A percentile compares a stretch with the other conserved stretches of the same genome.
phyloP scores from a whole-genome alignment of 64 coral and sea anemone species.

The Orbicella faveolata region DNA sequence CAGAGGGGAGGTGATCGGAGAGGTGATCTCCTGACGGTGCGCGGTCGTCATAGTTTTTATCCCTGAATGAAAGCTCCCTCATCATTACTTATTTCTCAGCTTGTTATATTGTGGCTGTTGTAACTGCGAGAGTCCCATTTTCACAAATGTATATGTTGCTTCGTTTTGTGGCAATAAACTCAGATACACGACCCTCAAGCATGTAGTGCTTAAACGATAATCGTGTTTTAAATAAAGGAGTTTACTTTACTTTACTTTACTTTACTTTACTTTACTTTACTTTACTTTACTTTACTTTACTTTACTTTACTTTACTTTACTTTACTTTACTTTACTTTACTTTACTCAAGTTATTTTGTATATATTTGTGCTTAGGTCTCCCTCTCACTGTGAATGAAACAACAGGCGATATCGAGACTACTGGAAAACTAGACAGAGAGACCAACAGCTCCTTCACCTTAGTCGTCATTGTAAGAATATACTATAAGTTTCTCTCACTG shows the following conservation, averaged over 20 bases:
- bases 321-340: background rate
- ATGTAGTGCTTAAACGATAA: too few species aligned
- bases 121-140: too few species aligned
- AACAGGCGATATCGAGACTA: slow-evolving; percentile 61
- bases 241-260: background rate
- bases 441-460: slow-evolving; percentile 55
- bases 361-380: slow-evolving; percentile 2
- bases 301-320: background rate
- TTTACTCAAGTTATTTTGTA: background rate
- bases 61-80: too few species aligned
- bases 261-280: background rate
- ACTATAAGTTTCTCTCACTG: background rate
- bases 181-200: too few species aligned
- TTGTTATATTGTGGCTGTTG: too few species aligned
- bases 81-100: too few species aligned
- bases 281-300: background rate
- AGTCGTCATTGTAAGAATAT: slow-evolving; percentile 61
- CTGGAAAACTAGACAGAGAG: slow-evolving; percentile 71
- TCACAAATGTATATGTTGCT: too few species aligned
- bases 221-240: too few species aligned
- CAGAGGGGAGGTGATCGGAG: too few species aligned
- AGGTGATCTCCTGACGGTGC: too few species aligned
- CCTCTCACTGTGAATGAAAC: slow-evolving; percentile 51
- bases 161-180: too few species aligned
- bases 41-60: too few species aligned